Evolutionary conservation across 2,888 invertebrate genomes (phyloP), one percentile per base, ranked within the genome.

Genomic region (Polyommatus iphigenia): DNA sequence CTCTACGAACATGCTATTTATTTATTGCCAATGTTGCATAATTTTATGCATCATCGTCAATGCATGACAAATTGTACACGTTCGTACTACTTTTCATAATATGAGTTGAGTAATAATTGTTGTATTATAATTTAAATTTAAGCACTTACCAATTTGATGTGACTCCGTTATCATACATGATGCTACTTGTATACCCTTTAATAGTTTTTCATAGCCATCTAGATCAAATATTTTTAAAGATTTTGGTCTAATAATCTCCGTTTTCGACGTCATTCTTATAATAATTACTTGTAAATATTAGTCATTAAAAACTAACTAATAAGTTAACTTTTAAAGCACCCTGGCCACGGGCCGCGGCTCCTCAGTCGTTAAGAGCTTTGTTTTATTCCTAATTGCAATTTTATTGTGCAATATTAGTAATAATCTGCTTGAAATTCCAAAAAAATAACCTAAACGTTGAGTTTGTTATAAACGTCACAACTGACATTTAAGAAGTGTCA

Each of bases 141-240:
- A 54, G 24, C 7, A 87, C 93, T 90, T 87, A 95, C 95, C 94
- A 80, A 93, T 83, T 85, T 90, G 86, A 80, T 91, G 91, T 15
- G 95, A 91, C 82, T 95, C 94, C 0, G 94, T 93, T 75, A 95
- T 90, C 95, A 95, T 95, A 81, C 95, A 95, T 82, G 95, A 93
- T 79, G 95, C 95, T 76, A 95, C 94, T 86, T 92, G 93, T 71
- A 95, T 88, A 71, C 95, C 95, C 80, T 89, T 91, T 8, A 95
- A 86, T 54, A 95, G 87, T 81, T 89, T 91, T 78, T 91, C 90
- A 83, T 94, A 95, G 62, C 93, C 90, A 78, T 95, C 91, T 79
- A 90, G 85, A 82, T 95, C 95, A 82, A 93, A 94, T 77, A 95
- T 90, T 85, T 92, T 94, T 24, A 94, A 89, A 50, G 87, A 89